A percentile compares a stretch with the other conserved stretches of the same genome.
Evolutionary conservation across 2,888 invertebrate genomes (phyloP).

Genomic region (Torymus auratus): DNA sequence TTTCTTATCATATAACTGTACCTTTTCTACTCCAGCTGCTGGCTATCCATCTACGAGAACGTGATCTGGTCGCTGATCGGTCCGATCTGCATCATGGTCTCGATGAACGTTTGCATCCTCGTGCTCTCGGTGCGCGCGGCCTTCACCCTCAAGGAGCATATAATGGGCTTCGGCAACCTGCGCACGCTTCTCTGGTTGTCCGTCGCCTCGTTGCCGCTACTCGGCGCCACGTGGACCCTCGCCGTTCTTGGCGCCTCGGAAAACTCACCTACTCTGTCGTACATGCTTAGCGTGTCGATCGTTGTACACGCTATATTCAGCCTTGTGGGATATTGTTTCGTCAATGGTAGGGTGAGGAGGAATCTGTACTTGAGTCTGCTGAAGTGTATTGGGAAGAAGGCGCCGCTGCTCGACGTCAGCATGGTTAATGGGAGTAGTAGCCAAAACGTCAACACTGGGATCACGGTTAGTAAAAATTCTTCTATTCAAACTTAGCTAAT

Average conservation of each 20-base stretch:
- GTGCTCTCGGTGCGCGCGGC: conserved; percentile 93
- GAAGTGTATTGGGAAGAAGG: conserved; percentile 88
- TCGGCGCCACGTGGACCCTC: conserved; percentile 91
- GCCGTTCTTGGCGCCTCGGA: conserved; percentile 88
- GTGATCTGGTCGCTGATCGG: conserved; percentile 97
- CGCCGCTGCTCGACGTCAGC: conserved; percentile 87
- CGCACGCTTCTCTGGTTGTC: conserved; percentile 92
- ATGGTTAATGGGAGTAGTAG: conserved; percentile 84
- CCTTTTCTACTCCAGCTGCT: conserved; percentile 84
- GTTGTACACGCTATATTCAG: conserved; percentile 89
- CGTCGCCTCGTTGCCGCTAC: conserved; percentile 89
- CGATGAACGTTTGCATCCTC: conserved; percentile 87
- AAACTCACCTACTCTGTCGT: conserved; percentile 84
- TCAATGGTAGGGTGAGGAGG: conserved; percentile 89
- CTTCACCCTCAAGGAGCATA: conserved; percentile 92
- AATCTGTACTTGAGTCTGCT: conserved; percentile 85
- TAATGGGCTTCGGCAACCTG: conserved; percentile 83
- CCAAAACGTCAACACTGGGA: conserved; percentile 82
- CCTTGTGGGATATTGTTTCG: conserved; percentile 90
- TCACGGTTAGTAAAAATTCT: conserved; percentile 75
- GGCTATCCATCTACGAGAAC: conserved; percentile 95
- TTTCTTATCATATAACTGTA: too few species aligned
- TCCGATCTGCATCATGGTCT: conserved; percentile 88
- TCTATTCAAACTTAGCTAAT: too few species aligned
- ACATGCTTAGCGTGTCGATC: conserved; percentile 87